Percentiles rank a stretch among this genome's conserved stretches.
phyloP scores from a whole-genome alignment of 2,888 invertebrate species.

The Hydriomena furcata region DNA sequence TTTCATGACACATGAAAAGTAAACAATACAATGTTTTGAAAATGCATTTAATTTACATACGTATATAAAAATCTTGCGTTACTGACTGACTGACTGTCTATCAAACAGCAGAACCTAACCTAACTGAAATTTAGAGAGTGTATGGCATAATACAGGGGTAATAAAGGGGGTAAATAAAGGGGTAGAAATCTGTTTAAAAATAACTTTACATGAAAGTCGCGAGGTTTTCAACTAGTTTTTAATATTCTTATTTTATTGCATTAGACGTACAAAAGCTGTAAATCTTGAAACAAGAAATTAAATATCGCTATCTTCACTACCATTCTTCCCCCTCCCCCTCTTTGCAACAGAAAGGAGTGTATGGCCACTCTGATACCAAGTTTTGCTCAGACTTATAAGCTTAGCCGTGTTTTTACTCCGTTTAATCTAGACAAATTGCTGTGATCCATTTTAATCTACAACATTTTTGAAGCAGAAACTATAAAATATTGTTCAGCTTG shows the following conservation, averaged over 20 bases:
- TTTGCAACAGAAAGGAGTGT: constrained; percentile 13
- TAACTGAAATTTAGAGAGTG: no score
- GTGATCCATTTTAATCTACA: constrained; percentile 5
- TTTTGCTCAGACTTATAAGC: constrained; percentile 32
- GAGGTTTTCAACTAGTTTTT: no score
- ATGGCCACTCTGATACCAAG: constrained; percentile 33
- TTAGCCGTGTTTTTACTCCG: constrained; percentile 26
- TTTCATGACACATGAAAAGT: no score
- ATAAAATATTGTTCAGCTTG: not conserved
- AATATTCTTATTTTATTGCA: constrained; percentile 7
- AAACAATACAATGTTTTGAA: no score
- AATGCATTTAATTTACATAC: no score
- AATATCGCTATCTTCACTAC: constrained; percentile 5
- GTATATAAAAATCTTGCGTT: no score
- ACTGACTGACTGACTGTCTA: no score
- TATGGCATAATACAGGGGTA: no score
- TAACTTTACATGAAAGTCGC: no score
- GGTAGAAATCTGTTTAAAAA: no score
- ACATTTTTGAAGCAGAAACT: constrained; percentile 9
- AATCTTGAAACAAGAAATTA: constrained; percentile 11
- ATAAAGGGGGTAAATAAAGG: no score
- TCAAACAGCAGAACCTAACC: no score
- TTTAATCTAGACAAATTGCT: constrained; percentile 23
- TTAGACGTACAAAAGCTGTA: not conserved
- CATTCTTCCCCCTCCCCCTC: not conserved